A percentile compares a stretch with the other conserved stretches of the same genome.
These are phyloP conservation scores for Spheniscus humboldti DNA, from an alignment of 2,797 vertebrate species.

Conservation along the genomic window DNA sequence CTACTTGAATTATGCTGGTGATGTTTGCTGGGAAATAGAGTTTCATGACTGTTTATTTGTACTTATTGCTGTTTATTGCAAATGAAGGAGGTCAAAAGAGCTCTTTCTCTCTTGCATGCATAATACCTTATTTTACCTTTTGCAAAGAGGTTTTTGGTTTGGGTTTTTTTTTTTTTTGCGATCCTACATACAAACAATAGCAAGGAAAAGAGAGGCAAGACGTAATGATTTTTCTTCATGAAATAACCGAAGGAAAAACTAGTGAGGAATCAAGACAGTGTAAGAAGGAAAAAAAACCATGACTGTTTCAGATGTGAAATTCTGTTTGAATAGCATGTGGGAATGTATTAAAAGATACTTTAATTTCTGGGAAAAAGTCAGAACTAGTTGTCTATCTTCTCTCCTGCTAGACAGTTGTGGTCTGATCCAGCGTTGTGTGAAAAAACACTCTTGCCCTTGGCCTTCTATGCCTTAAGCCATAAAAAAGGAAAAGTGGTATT, in stretches of 20 bases:
- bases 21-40: slow-evolving; percentile 3
- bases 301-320: neutral
- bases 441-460: neutral
- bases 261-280: neutral
- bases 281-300: neutral
- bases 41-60: neutral
- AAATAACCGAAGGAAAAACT: neutral
- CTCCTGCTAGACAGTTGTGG: neutral
- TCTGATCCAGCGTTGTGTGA: neutral
- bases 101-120: neutral
- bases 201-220: neutral
- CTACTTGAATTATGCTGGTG: neutral
- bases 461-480: neutral
- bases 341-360: neutral
- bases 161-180: neutral
- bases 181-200: neutral
- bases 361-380: neutral
- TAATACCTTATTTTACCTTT: neutral
- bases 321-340: neutral
- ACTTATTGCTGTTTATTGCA: neutral
- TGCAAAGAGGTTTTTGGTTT: neutral
- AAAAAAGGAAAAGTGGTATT: neutral
- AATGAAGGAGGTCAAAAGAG: neutral
- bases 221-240: neutral
- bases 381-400: neutral